Evolutionary conservation across 2,113 vertebrate genomes (phyloP).

Genomic region (Rhynchopsitta pachyrhyncha): DNA sequence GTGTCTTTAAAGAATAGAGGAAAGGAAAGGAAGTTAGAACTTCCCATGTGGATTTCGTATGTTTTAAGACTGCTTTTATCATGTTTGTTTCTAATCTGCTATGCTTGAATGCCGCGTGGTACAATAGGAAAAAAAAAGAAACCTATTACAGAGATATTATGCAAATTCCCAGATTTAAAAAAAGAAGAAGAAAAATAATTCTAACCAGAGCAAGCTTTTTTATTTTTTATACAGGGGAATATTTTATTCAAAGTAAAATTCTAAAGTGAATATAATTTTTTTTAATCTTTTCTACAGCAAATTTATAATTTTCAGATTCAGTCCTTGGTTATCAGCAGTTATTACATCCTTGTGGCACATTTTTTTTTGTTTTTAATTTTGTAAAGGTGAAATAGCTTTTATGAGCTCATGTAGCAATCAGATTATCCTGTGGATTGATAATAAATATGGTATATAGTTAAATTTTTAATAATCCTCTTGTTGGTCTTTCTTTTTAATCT

Average conservation of each 20-base stretch:
- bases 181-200: conserved; percentile 75
- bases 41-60: conserved; percentile 67
- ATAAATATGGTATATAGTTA: conserved; percentile 85
- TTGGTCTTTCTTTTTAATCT: conserved; percentile 55
- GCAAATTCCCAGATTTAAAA: conserved; percentile 82
- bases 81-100: conserved; percentile 79
- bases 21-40: conserved; percentile 63
- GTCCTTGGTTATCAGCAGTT: conserved; percentile 81
- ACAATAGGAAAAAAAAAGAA: conserved; percentile 74
- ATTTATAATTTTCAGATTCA: conserved; percentile 88
- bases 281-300: conserved; percentile 90
- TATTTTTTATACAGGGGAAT: conserved; percentile 88
- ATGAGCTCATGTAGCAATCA: conserved; percentile 86
- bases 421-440: conserved; percentile 88
- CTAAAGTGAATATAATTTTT: conserved; percentile 86
- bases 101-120: conserved; percentile 81
- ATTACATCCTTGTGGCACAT: conserved; percentile 82
- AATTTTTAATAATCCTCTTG: conserved; percentile 77
- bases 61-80: conserved; percentile 77
- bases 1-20: conserved; percentile 61
- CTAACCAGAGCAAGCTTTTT: conserved; percentile 87
- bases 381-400: conserved; percentile 85
- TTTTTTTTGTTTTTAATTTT: conserved; percentile 78
- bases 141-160: conserved; percentile 80
- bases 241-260: conserved; percentile 88